Evolutionary conservation across 2,888 invertebrate genomes (phyloP).

Genomic region (Chaitophorus viminalis): DNA sequence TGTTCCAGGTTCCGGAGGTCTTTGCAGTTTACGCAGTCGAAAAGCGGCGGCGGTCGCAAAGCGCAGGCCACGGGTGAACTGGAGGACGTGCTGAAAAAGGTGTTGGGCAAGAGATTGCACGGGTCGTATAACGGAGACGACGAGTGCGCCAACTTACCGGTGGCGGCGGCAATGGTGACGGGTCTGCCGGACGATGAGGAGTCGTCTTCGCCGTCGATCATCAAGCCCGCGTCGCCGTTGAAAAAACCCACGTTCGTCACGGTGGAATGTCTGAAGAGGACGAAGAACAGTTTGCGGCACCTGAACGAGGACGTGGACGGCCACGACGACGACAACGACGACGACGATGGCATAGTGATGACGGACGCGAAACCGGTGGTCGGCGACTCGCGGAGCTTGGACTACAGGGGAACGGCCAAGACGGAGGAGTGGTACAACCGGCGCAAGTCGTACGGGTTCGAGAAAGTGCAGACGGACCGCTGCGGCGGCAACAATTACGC

Average conservation of each 20-base stretch:
- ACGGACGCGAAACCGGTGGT: constrained; percentile 66
- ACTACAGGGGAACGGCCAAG: constrained; percentile 69
- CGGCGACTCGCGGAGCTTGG: constrained; percentile 63
- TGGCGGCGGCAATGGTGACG: constrained; percentile 7
- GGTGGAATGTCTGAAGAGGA: constrained; percentile 73
- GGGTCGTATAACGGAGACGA: background rate
- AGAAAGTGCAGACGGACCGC: constrained; percentile 68
- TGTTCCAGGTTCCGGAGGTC: constrained; percentile 75
- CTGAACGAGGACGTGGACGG: too few relatives aligned
- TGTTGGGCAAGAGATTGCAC: constrained; percentile 50
- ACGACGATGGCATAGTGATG: constrained; percentile 69
- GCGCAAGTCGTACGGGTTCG: constrained; percentile 82
- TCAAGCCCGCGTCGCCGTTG: constrained; percentile 62
- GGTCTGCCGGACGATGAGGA: too few relatives aligned
- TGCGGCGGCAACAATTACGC: background rate
- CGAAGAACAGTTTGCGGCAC: constrained; percentile 71
- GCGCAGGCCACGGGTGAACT: constrained; percentile 43
- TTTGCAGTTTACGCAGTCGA: constrained; percentile 74
- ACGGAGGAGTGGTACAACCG: constrained; percentile 78
- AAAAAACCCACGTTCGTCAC: constrained; percentile 70
- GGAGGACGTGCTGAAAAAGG: constrained; percentile 63
- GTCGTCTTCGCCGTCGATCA: constrained; percentile 63
- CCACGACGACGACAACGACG: constrained; percentile 60
- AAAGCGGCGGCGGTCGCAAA: background rate
- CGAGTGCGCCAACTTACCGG: too few relatives aligned